Evolutionary conservation across 2,797 vertebrate species (phyloP).

Genomic region (Spinibarbus caldwelli): DNA sequence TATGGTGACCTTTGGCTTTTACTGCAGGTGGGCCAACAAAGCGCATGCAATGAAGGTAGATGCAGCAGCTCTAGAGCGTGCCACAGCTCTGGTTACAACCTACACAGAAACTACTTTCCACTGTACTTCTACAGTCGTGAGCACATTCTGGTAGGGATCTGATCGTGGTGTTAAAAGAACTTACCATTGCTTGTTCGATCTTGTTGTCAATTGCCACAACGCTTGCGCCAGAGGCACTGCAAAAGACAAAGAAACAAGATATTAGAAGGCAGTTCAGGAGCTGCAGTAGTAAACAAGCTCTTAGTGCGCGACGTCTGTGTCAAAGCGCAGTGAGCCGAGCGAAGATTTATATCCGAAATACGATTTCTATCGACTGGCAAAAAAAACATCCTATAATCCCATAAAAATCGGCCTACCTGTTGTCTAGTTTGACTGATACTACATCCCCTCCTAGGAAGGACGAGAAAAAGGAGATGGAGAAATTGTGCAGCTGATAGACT

Average conservation of each 20-base stretch:
- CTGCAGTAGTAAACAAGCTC: neutral
- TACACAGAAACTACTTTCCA: conserved; percentile 37
- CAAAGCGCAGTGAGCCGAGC: neutral
- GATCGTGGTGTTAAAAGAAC: conserved; percentile 52
- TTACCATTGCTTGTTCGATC: conserved; percentile 98
- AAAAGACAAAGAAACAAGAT: conserved; percentile 60
- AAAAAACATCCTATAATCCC: neutral
- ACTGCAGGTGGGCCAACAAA: conserved; percentile 41
- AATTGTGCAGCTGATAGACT: conserved; percentile 97
- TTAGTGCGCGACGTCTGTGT: no score
- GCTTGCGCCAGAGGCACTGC: conserved; percentile 95
- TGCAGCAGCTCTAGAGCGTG: conserved; percentile 11
- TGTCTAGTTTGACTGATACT: conserved; percentile 97
- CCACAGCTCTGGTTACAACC: conserved; percentile 26
- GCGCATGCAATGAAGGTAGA: neutral
- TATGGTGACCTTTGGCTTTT: conserved; percentile 14
- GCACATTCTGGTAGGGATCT: neutral
- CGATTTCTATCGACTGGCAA: neutral
- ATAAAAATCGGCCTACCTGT: conserved; percentile 85
- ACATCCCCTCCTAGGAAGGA: conserved; percentile 94
- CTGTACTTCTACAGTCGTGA: neutral
- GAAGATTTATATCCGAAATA: neutral
- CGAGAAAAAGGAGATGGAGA: conserved; percentile 98
- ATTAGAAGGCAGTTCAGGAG: neutral
- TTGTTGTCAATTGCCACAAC: conserved; percentile 99